A percentile compares a stretch with the other conserved stretches of the same genome.
phyloP scores from a whole-genome alignment of 2,113 vertebrate species.

The Cairina moschata region DNA sequence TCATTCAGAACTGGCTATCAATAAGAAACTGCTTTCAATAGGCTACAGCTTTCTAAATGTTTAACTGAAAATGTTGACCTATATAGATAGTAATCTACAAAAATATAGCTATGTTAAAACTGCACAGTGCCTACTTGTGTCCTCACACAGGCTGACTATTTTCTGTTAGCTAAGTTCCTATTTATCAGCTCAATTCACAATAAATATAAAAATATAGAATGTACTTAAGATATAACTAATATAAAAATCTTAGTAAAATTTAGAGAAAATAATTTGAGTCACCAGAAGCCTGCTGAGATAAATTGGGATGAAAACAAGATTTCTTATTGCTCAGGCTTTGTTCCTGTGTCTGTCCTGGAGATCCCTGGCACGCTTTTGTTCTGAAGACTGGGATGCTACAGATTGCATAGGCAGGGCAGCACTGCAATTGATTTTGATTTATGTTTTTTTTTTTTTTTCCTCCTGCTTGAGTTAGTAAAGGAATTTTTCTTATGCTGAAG shows the following conservation, averaged over 20 bases:
- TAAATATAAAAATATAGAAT: background rate
- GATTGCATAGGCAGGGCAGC: background rate
- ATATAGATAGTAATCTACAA: background rate
- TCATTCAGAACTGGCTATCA: background rate
- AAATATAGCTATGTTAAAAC: background rate
- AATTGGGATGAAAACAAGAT: background rate
- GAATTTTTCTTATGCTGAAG: background rate
- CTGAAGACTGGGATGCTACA: background rate
- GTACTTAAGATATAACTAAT: background rate
- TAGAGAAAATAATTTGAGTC: background rate
- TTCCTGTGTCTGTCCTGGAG: background rate
- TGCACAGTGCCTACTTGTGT: background rate
- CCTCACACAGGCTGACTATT: background rate
- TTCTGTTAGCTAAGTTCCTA: background rate
- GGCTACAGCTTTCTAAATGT: background rate
- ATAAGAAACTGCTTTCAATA: background rate
- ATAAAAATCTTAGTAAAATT: background rate
- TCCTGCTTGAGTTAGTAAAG: background rate
- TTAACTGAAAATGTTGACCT: background rate
- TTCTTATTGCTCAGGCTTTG: background rate
- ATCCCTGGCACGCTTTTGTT: accelerated
- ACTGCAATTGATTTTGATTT: background rate
- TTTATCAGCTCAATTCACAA: background rate
- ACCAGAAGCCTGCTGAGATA: background rate
- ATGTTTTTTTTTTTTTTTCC: background rate